phyloP scores from a whole-genome alignment of 2,888 invertebrate genomes.

The Tetranychus piercei region DNA sequence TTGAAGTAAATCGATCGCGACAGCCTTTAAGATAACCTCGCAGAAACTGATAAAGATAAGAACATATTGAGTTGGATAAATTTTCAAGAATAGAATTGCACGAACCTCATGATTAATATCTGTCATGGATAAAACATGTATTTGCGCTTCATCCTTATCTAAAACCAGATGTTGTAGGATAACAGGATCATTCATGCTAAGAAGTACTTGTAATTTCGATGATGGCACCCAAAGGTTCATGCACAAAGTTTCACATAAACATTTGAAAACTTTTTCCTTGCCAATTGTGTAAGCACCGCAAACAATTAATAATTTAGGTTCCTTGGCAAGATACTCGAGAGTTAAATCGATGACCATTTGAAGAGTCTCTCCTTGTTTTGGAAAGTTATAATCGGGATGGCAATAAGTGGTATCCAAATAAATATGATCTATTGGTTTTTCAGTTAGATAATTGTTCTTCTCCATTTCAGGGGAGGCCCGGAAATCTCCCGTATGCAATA shows the following conservation, averaged over 20 bases:
- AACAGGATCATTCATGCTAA: conserved; percentile 33
- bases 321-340: conserved; percentile 35
- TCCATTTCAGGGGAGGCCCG: conserved; percentile 50
- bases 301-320: conserved; percentile 37
- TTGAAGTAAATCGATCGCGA: conserved; percentile 38
- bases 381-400: conserved; percentile 45
- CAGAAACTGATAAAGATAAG: conserved; percentile 36
- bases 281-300: conserved; percentile 58
- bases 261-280: conserved; percentile 35
- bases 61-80: not conserved
- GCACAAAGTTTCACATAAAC: conserved; percentile 44
- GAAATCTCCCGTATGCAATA: conserved; percentile 59
- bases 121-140: conserved; percentile 51
- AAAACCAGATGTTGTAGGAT: conserved; percentile 32
- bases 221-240: conserved; percentile 47
- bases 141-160: conserved; percentile 39
- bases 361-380: conserved; percentile 46
- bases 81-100: not conserved
- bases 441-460: conserved; percentile 43
- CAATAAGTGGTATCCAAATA: conserved; percentile 61
- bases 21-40: conserved; percentile 41
- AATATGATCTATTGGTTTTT: conserved; percentile 43
- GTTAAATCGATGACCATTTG: conserved; percentile 35
- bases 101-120: conserved; percentile 44
- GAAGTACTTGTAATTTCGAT: conserved; percentile 42